Evolutionary conservation across 35 echinoderm and acorn worm species (phyloP), one percentile per base, ranked within the genome.

Genomic region (Heliocidaris tuberculata): DNA sequence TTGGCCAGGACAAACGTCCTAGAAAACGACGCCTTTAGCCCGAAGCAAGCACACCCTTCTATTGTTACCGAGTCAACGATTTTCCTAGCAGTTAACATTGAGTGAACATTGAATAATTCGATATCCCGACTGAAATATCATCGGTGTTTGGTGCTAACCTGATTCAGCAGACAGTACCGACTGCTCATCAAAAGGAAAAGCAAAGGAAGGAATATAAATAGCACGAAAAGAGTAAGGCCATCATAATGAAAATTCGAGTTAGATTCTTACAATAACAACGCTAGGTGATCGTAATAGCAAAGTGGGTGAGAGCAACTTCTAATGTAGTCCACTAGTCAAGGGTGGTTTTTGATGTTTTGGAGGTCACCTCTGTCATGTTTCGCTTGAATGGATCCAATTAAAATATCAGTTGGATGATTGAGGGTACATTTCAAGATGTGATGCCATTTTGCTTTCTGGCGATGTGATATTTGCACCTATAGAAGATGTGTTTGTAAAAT

Each of bases 21-120:
- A 42, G 87, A 31, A 89, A 89, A 35, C 47, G 5, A 89, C 87
- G 87, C 87, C 65, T 78, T 78, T 42, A 89, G 87, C 47, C 29
- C 0, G 87, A 89, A 32, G 87, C 31, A 4, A 89, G 47, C 47
- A 42, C 29, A 32, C 31, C 31, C 31, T 16, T 89, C 87, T 48
- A 89, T 89, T 89, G 47, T 89, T 89, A 89, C 87, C 31, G 31
- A 89, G 29, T 35, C 31, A 48, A 35, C 16, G 5, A 24, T n/a
- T 32, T 48, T 32, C 31, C 16, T 0, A 4, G 87, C 19, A 32
- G 87, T 15, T 0, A 48, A 13, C 31, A 24, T 35, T 9, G 24
- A 32, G 87, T 15, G 31, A 48, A 13, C 31, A 24, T 35, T 9
- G 24, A 32, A 32, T 48, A 89, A 32, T 15, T 89, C 19, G 87